Conservation (phyloP, 1,140 invertebrate species). For the Meloidogyne exigua region DNA sequence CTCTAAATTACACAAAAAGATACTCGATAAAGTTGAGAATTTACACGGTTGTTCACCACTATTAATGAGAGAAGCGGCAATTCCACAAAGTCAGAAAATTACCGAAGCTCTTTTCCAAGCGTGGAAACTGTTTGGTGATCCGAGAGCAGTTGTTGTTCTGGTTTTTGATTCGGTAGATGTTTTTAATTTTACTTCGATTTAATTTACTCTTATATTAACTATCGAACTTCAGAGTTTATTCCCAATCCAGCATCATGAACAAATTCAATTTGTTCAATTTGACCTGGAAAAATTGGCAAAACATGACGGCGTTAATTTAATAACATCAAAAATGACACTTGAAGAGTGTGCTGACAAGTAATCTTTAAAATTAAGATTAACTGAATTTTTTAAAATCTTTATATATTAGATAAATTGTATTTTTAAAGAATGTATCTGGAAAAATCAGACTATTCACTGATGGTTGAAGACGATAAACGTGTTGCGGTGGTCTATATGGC, state of each 20-base stretch:
- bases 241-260: slow-evolving; percentile 11
- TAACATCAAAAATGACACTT: not conserved
- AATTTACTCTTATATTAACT: too few species aligned
- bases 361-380: not conserved
- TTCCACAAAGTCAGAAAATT: not conserved
- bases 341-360: not conserved
- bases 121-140: slow-evolving; percentile 12
- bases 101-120: slow-evolving; percentile 5
- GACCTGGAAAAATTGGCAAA: slow-evolving; percentile 6
- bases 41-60: not conserved
- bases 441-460: slow-evolving; percentile 7
- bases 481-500: slow-evolving; percentile 12
- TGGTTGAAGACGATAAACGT: slow-evolving; percentile 1
- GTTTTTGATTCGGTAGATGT: not conserved
- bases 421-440: not conserved
- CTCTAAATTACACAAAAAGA: not conserved
- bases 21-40: not conserved
- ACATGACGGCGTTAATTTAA: not conserved
- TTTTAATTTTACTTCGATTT: too few species aligned
- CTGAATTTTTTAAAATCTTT: too few species aligned
- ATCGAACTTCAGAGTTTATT: not conserved
- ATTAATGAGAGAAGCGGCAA: not conserved
- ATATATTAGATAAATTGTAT: too few species aligned
- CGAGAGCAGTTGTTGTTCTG: not conserved
- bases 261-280: slow-evolving; percentile 11